Percentiles rank a stretch among this genome's conserved stretches.
Conservation (phyloP, 2,113 vertebrate genomes). For the Amblyopsis rosae region DNA sequence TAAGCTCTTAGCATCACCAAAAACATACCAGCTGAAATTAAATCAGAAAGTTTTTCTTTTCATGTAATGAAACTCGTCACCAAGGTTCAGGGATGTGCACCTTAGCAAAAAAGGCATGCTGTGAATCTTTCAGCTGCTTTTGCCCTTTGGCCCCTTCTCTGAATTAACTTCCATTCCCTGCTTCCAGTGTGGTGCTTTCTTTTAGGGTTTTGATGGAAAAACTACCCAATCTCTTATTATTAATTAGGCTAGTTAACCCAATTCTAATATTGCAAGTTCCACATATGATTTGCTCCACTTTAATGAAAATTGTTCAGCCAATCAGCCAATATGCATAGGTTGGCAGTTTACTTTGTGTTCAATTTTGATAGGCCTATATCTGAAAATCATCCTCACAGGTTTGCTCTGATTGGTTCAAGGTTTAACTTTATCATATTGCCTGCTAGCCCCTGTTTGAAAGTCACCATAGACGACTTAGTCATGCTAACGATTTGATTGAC, state of each 20-base stretch:
- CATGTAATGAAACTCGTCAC: constrained; percentile 5
- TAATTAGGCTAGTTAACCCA: background rate
- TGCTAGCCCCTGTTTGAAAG: too few species aligned
- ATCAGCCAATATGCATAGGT: too few species aligned
- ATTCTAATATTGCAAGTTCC: too few species aligned
- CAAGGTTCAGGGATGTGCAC: constrained; percentile 18
- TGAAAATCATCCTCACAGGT: too few species aligned
- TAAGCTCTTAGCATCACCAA: background rate
- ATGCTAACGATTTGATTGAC: too few species aligned
- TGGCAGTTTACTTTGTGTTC: too few species aligned
- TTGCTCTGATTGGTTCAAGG: too few species aligned
- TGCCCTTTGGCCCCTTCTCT: constrained; percentile 21
- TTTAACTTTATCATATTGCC: too few species aligned
- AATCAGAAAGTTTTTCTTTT: constrained; percentile 3
- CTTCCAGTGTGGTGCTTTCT: constrained; percentile 62
- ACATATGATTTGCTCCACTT: too few species aligned
- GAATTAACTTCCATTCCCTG: constrained; percentile 54
- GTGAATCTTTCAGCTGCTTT: constrained; percentile 46
- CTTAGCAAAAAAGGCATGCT: constrained; percentile 11
- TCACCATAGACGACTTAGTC: too few species aligned
- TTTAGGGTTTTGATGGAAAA: constrained; percentile 63
- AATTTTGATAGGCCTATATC: too few species aligned
- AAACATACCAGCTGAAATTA: constrained; percentile 6
- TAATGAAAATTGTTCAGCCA: too few species aligned
- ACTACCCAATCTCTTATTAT: constrained; percentile 42